These are phyloP conservation scores for Haemorhous mexicanus DNA, from an alignment of 2,113 vertebrate species.

Conservation along the genomic window DNA sequence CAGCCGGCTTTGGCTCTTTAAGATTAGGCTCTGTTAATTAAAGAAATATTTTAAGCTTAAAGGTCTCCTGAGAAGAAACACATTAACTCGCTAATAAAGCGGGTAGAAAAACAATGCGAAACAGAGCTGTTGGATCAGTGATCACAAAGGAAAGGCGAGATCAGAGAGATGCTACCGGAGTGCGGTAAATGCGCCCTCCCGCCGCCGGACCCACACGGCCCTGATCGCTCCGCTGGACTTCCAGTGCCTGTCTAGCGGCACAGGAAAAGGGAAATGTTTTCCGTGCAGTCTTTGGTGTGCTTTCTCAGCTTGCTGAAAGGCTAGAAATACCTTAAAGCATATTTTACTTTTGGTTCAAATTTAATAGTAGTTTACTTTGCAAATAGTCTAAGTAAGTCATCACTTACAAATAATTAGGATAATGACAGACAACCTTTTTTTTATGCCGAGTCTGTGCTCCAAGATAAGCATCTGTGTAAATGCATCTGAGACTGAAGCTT, in stretches of 20 bases:
- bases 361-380: background rate
- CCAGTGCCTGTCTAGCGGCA: background rate
- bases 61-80: slow-evolving; percentile 30
- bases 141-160: background rate
- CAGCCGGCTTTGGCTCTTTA: background rate
- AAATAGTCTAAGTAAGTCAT: background rate
- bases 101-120: background rate
- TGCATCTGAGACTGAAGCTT: background rate
- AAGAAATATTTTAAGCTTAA: slow-evolving; percentile 37
- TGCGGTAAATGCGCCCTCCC: background rate
- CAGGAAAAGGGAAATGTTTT: background rate
- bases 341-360: background rate
- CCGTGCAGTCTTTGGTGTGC: background rate
- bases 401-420: background rate
- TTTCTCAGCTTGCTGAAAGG: background rate
- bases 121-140: background rate
- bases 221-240: background rate
- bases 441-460: background rate
- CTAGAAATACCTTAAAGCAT: background rate
- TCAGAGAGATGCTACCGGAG: background rate
- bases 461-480: background rate
- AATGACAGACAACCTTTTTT: background rate
- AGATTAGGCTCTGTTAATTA: slow-evolving; percentile 18
- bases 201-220: background rate
- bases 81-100: background rate